Percentiles rank a stretch among this genome's conserved stretches.
phyloP scores from a whole-genome alignment of 2,113 vertebrate genomes.

The Marcusenius ussheri region DNA sequence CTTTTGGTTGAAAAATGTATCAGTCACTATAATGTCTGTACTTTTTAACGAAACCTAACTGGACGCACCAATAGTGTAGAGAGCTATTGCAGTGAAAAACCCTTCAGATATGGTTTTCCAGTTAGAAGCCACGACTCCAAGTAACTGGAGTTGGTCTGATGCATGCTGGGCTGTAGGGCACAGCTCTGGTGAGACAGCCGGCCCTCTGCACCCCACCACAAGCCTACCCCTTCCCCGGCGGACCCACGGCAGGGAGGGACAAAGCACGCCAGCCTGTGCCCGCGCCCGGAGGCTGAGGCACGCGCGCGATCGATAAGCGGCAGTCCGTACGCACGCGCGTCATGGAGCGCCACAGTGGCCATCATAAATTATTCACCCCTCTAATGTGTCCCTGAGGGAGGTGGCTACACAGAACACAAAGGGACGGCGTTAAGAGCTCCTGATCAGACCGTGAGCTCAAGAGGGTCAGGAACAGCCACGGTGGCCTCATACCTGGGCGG shows the following conservation, averaged over 20 bases:
- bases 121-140: neutral
- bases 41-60: neutral
- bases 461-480: neutral
- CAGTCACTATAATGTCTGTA: neutral
- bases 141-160: neutral
- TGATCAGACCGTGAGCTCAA: neutral
- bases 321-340: neutral
- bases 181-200: neutral
- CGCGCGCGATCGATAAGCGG: neutral
- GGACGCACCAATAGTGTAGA: neutral
- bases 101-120: neutral
- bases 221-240: neutral
- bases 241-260: neutral
- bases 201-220: neutral
- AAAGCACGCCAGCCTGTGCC: neutral
- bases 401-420: neutral
- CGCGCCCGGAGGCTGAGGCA: neutral
- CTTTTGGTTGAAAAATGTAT: too few relatives aligned
- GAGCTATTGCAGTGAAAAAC: neutral
- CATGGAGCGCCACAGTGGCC: neutral
- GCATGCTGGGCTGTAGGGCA: neutral
- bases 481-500: neutral
- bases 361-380: slow-evolving; percentile 12
- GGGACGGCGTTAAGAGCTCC: neutral
- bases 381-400: neutral